Conservation (phyloP, 2,888 invertebrate genomes). For the Deilephila elpenor region DNA sequence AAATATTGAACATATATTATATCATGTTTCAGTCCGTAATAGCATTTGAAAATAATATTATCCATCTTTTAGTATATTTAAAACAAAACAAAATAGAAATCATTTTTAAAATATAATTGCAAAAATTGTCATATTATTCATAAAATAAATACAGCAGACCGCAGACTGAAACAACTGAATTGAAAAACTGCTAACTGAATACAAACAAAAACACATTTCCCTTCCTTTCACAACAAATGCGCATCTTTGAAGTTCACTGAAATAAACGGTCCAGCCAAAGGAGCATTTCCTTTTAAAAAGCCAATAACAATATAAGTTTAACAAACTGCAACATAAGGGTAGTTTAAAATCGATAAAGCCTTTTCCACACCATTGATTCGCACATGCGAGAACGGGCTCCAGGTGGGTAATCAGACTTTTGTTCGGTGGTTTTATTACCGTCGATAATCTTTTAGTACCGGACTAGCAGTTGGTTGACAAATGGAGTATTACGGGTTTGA, state of each 20-base stretch:
- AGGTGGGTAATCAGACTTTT: constrained; percentile 30
- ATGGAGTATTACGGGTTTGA: not conserved
- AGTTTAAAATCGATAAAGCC: constrained; percentile 70
- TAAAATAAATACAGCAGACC: not conserved
- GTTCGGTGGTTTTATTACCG: constrained; percentile 25
- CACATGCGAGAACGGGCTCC: constrained; percentile 49
- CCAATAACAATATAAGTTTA: constrained; percentile 72
- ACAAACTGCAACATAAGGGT: constrained; percentile 67
- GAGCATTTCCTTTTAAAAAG: constrained; percentile 51
- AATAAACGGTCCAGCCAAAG: constrained; percentile 28
- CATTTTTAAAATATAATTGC: too few relatives aligned
- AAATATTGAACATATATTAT: too few relatives aligned
- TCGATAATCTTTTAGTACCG: not conserved
- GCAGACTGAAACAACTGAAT: not conserved
- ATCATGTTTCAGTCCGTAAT: too few relatives aligned
- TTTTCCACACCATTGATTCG: constrained; percentile 68
- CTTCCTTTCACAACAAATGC: constrained; percentile 21
- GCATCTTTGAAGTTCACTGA: constrained; percentile 28
- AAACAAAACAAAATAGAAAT: too few relatives aligned
- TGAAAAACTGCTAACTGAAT: not conserved
- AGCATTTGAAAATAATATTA: too few relatives aligned
- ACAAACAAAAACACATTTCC: not conserved
- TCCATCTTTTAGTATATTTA: too few relatives aligned
- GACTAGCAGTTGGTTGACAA: not conserved
- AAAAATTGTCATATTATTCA: not conserved